Base-by-base conservation (phyloP, 2,113 vertebrate species). In the Corythornis madagascariensis region DNA sequence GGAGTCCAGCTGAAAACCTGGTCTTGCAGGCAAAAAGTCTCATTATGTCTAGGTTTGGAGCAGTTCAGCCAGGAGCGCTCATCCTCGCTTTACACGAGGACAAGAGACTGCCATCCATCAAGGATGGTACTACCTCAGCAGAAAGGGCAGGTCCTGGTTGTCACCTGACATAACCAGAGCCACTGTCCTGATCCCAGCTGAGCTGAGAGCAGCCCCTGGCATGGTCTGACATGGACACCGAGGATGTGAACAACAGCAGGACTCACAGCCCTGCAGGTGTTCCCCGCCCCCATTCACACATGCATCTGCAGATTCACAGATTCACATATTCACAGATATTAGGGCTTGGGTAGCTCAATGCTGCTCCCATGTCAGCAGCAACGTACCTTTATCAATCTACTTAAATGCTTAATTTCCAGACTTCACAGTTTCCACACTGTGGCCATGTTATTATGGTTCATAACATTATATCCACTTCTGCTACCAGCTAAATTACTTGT, bases 221-320 rank as follows among this genome's bases (percentile, higher is more conserved):
- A 0, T 4, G 4, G 7, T 80, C 64, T 29, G 42, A 48, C 13
- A 11, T 0, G 0, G 35, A n/a, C 11, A 8, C 29, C 0, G 1
- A 22, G 18, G 35, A 31, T 43, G 50, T 29, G 33, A 12, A 28
- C 20, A 42, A 4, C 6, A 15, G 13, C 2, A 12, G 53, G 28
- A 18, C 81, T 38, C 33, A 4, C 16, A 33, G 40, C 47, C 15
- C 5, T 6, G 15, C 22, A 40, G 29, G 10, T 0, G 1, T 33
- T 45, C 59, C 64, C 25, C 11, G 38, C 38, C 38, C 38, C 38
- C 38, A 38, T 38, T 38, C 38, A 38, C 38, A 38, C 38, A 38
- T 38, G 38, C 38, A 38, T 38, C 38, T 38, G 38, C 38, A 38
- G 38, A 38, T 38, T 38, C 38, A 38, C 38, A 38, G 38, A 38